Percentiles rank a stretch among this genome's conserved stretches.
Evolutionary conservation across 2,888 invertebrate species (phyloP).

Genomic region (Hypomecis atomaria): DNA sequence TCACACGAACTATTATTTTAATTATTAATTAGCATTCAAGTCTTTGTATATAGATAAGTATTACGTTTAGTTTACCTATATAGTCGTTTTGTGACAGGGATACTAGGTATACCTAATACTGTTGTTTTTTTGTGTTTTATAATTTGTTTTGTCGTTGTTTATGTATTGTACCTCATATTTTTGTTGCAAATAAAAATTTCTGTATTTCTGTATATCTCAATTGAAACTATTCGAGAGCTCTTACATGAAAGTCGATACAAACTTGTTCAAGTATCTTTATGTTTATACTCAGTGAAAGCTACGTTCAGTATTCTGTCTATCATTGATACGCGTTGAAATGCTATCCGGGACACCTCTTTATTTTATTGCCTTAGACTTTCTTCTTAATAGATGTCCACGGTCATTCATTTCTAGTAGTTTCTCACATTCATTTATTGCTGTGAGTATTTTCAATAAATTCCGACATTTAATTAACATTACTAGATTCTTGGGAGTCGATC

Average conservation of each 20-base stretch:
- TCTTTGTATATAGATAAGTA: neutral
- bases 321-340: constrained; percentile 22
- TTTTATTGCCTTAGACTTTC: constrained; percentile 23
- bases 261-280: constrained; percentile 5
- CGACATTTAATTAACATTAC: constrained; percentile 78
- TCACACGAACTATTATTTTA: constrained; percentile 4
- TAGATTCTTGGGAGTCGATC: constrained; percentile 75
- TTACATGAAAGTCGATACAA: neutral
- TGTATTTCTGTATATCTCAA: too few relatives aligned
- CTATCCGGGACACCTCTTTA: constrained; percentile 24
- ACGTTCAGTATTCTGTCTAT: constrained; percentile 13
- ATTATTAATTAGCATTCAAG: constrained; percentile 5
- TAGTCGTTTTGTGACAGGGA: too few relatives aligned
- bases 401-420: constrained; percentile 27
- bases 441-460: constrained; percentile 66
- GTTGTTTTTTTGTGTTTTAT: too few relatives aligned
- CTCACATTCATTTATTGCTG: constrained; percentile 33
- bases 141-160: too few relatives aligned
- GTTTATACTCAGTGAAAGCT: constrained; percentile 13
- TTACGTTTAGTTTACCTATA: neutral
- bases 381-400: constrained; percentile 21
- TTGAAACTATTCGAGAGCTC: neutral
- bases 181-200: too few relatives aligned
- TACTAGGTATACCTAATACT: too few relatives aligned
- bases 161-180: too few relatives aligned